Conservation (phyloP, 1,140 invertebrate genomes). For the Drosophila willistoni region DNA sequence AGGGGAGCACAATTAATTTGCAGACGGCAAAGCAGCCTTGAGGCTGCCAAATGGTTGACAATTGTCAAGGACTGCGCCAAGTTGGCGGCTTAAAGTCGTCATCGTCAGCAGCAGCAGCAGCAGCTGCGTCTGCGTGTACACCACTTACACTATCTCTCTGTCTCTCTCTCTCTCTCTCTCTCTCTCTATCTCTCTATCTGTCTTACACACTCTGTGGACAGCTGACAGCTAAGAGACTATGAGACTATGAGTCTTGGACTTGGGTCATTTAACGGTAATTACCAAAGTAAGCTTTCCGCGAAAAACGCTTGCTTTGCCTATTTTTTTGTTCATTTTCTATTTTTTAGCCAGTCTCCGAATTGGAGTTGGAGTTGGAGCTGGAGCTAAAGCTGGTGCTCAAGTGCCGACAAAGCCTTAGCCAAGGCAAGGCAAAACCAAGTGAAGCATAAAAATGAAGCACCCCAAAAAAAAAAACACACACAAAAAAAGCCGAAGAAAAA, state of each 20-base stretch:
- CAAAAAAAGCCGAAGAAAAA: slow-evolving; percentile 41
- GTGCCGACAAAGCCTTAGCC: slow-evolving; percentile 73
- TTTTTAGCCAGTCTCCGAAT: slow-evolving; percentile 15
- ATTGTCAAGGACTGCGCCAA: slow-evolving; percentile 76
- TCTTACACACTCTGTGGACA: slow-evolving; percentile 38
- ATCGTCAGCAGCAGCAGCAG: not conserved
- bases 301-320: slow-evolving; percentile 41
- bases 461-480: slow-evolving; percentile 54
- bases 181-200: not conserved
- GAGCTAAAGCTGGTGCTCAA: slow-evolving; percentile 38
- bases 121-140: slow-evolving; percentile 2
- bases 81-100: slow-evolving; percentile 38
- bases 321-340: slow-evolving; percentile 13
- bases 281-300: slow-evolving; percentile 66
- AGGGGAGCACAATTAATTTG: slow-evolving; percentile 72
- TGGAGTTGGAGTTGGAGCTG: slow-evolving; percentile 8
- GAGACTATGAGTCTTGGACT: slow-evolving; percentile 31
- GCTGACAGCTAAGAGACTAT: slow-evolving; percentile 2
- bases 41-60: slow-evolving; percentile 64
- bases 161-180: not conserved
- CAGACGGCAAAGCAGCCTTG: slow-evolving; percentile 76
- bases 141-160: not conserved
- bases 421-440: slow-evolving; percentile 41
- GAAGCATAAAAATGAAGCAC: slow-evolving; percentile 71
- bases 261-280: slow-evolving; percentile 81